Evolutionary conservation across 2,113 vertebrate species (phyloP).

Genomic region (Bos taurus): DNA sequence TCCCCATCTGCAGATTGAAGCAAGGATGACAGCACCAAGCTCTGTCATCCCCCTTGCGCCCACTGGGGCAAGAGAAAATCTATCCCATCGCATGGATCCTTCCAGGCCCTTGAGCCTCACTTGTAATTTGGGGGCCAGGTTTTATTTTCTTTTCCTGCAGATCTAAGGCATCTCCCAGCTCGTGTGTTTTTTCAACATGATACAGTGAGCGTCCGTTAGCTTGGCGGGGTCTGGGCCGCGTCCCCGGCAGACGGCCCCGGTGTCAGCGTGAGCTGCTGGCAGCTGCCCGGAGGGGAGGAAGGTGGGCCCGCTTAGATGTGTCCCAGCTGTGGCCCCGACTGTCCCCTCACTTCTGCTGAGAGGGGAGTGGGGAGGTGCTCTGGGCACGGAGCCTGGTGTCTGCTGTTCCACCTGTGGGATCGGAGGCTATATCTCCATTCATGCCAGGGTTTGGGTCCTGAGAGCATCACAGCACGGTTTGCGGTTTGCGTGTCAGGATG

Average conservation of each 20-base stretch:
- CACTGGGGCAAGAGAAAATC: background rate
- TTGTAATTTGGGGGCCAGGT: background rate
- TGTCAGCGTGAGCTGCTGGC: background rate
- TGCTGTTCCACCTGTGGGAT: conserved; percentile 5
- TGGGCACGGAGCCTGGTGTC: background rate
- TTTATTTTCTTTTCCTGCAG: background rate
- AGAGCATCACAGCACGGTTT: fast-evolving
- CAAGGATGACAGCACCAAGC: fast-evolving
- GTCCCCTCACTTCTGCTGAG: background rate
- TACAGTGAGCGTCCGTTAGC: conserved; percentile 39
- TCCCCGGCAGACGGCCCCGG: conserved; percentile 74
- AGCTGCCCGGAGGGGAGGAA: background rate
- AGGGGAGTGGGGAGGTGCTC: no score
- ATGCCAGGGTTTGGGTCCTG: background rate
- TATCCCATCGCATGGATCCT: fast-evolving
- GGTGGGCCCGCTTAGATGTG: background rate
- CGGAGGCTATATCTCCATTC: background rate
- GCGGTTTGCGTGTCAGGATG: background rate
- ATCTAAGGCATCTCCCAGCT: conserved; percentile 23
- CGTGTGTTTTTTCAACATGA: conserved; percentile 58
- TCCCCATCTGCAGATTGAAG: background rate
- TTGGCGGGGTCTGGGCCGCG: conserved; percentile 58
- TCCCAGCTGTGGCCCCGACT: background rate
- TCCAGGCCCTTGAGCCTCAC: background rate
- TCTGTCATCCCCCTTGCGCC: fast-evolving